Conservation (phyloP, 30 jellyfish, hydroid and myxozoan species). For the Aurelia aurita region DNA sequence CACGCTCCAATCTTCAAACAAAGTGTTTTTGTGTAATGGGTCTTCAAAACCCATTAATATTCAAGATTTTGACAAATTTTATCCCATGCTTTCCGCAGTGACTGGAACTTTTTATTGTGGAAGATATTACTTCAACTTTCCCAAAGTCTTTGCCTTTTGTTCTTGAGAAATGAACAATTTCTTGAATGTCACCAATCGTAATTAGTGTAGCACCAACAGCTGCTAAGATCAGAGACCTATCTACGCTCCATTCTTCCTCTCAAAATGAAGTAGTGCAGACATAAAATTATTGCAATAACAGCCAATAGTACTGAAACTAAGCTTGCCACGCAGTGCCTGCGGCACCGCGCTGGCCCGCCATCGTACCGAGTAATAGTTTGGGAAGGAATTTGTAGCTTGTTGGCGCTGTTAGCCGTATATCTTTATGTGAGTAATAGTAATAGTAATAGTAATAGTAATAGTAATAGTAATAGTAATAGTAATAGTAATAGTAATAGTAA, state of each 20-base stretch:
- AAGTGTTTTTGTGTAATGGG: too few species aligned
- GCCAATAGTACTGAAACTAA: constrained; percentile 14
- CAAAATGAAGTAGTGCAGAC: constrained; percentile 12
- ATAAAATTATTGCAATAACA: constrained; percentile 10
- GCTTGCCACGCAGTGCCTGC: too few species aligned
- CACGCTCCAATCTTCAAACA: too few species aligned
- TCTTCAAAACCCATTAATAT: not conserved
- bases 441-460: too few species aligned
- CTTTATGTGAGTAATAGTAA: too few species aligned
- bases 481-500: too few species aligned
- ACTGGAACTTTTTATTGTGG: not conserved
- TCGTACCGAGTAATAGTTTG: too few species aligned
- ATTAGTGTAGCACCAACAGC: not conserved
- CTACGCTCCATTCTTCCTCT: constrained; percentile 30
- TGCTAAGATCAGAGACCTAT: constrained; percentile 33
- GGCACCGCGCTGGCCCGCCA: too few species aligned
- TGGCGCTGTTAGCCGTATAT: too few species aligned
- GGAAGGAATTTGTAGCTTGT: too few species aligned
- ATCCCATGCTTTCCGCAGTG: not conserved
- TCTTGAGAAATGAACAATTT: constrained; percentile 14
- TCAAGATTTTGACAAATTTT: not conserved
- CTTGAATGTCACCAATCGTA: constrained; percentile 31
- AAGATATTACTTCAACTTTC: not conserved
- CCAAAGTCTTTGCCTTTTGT: constrained; percentile 3
- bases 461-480: too few species aligned